Base-by-base conservation (phyloP, 2,888 invertebrate genomes). In the Helobdella robusta region DNA sequence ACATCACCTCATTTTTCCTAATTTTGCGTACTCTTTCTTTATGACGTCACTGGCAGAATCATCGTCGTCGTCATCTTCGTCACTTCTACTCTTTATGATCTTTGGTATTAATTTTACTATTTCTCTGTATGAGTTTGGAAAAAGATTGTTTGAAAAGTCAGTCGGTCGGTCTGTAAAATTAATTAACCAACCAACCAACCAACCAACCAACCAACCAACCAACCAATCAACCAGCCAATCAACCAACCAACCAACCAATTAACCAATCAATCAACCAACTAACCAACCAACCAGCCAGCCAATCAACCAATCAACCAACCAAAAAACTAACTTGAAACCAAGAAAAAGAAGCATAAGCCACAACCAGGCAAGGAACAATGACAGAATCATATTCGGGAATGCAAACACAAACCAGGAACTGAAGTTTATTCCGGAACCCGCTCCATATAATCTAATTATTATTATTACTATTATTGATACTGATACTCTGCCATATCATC, bases 361-460 rank as follows among this genome's bases (percentile, higher is more conserved):
- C 28, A 75, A 20, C 79, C 79, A 79, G 18, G 74, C 71, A 35
- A 75, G 68, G 2, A 77, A 2, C 23, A 78, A 70, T 8, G 73
- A 70, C 15, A 77, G 48, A 67, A 91, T 75, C 88, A 91, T 89
- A 1, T 87, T 84, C 0, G 91, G 91, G 0, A 89, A 85, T 72
- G 88, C 87, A 79, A 89, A 89, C 71, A 87, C 84, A 86, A 91
- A 88, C 86, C 91, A 91, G 72, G 71, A 69, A 40, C 68, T 71
- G 68, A 72, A 74, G 64, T 67, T 71, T 25, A 74, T 67, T 28
- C 68, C 67, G 8, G 68, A 36, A 28, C 64, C 68, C 3, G 61
- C 36, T 5, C 68, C 68, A 52, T 65, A 66, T n/a, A 66, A 50
- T 36, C 66, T 66, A n/a, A n/a, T n/a, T n/a, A n/a, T n/a, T n/a